Evolutionary conservation across 2,113 vertebrate species (phyloP), one percentile per base, ranked within the genome.

Genomic region (Oryzias javanicus): DNA sequence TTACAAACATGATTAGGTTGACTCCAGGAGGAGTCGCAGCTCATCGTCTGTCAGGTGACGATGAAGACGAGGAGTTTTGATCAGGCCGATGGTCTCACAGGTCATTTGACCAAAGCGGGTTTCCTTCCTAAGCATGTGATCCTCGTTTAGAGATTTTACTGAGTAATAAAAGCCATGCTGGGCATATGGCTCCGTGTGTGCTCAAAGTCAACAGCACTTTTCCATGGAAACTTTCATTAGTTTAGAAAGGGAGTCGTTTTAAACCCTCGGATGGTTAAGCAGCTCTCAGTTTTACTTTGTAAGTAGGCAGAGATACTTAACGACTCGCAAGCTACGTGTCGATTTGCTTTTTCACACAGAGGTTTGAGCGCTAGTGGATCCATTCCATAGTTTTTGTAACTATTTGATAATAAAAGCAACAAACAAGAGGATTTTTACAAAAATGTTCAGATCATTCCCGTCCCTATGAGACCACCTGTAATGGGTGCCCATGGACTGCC

Each of bases 181-280:
- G 49, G 20, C 67, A 72, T 78, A 71, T 88, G 79, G 50, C 18
- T 14, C 41, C 53, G 49, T 67, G 70, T 73, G 66, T 68, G 47
- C 76, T 74, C 49, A n/a, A 16, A 70, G 54, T 53, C 29, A 55
- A 80, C 62, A 60, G 17, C 6, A 47, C 47, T 27, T 65, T 79
- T 82, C 77, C 70, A 62, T 80, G 80, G 72, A 86, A 79, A 78
- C 67, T 68, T 79, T 63, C 67, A 57, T 40, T 50, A 4, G 42
- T 79, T 65, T 19, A 6, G 55, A 47, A 75, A 69, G 58, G 42
- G 16, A 42, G 54, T 19, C 17, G 46, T 63, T 54, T 67, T 19
- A 55, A 27, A 53, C 14, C 17, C 42, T 52, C 50, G 66, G 45
- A 61, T 35, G 7, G 1, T 60, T 3, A 46, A 42, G 25, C 49